Percentiles rank a stretch among this genome's conserved stretches.
These are phyloP conservation scores for Crossaster papposus DNA, from an alignment of 53 echinoderm and acorn worm species.

Conservation along the genomic window DNA sequence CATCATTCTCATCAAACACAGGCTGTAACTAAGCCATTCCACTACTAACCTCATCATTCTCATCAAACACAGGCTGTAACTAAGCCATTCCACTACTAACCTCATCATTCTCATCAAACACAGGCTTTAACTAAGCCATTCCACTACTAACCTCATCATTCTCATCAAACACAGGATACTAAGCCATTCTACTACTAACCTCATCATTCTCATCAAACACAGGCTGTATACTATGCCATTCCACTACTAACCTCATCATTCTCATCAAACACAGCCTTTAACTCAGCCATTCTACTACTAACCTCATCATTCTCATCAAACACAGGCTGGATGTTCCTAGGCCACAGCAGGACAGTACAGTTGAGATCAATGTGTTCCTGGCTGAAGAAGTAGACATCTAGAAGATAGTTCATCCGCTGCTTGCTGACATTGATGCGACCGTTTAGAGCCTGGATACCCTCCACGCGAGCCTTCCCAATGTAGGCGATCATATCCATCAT, in stretches of 20 bases:
- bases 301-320: conserved; percentile 99
- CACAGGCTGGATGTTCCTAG: conserved; percentile 84
- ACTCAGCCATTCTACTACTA: not conserved
- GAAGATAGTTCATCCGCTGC: conserved; percentile 84
- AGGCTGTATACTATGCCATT: not conserved
- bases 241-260: not conserved
- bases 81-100: too few species aligned
- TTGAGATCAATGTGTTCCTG: conserved; percentile 94
- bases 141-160: too few species aligned
- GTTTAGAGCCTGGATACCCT: conserved; percentile 87
- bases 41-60: too few species aligned
- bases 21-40: too few species aligned
- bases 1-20: too few species aligned
- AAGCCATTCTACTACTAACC: not conserved
- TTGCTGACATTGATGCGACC: conserved; percentile 80
- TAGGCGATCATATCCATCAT: conserved; percentile 97
- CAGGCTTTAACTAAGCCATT: too few species aligned
- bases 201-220: too few species aligned
- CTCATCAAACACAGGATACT: too few species aligned
- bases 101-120: too few species aligned
- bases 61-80: too few species aligned
- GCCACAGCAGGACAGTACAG: conserved; percentile 90
- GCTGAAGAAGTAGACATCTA: conserved; percentile 92
- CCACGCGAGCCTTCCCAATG: conserved; percentile 91
- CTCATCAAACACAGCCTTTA: not conserved